Evolutionary conservation across 2,113 vertebrate genomes (phyloP).

Genomic region (Barnardius zonarius): DNA sequence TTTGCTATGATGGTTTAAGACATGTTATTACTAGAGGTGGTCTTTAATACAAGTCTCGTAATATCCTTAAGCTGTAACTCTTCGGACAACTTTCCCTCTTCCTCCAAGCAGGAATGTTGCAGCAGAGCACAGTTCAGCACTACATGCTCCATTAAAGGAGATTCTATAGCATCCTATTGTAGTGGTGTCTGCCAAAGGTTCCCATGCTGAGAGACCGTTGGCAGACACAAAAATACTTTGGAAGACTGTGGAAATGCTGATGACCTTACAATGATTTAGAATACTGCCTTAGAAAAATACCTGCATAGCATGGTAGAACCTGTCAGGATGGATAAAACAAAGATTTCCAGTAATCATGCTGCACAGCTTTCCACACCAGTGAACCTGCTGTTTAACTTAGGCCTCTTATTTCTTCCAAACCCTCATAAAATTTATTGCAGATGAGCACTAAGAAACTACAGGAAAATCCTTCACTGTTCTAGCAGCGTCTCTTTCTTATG

Average conservation of each 20-base stretch:
- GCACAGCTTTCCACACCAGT: slow-evolving; percentile 13
- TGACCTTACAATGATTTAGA: slow-evolving; percentile 24
- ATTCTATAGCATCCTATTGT: not conserved
- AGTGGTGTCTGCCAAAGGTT: not conserved
- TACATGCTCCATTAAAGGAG: not conserved
- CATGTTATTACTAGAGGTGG: not conserved
- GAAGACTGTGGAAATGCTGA: not conserved
- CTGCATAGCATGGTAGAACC: not conserved
- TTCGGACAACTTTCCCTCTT: not conserved
- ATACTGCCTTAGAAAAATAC: slow-evolving; percentile 8
- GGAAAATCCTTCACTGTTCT: not conserved
- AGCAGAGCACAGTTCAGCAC: not conserved
- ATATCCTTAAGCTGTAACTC: not conserved
- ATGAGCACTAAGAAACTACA: slow-evolving; percentile 1
- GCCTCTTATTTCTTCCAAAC: not conserved
- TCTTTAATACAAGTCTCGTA: not conserved
- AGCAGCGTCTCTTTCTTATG: not conserved
- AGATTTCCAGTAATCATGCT: not conserved
- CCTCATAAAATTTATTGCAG: slow-evolving; percentile 20
- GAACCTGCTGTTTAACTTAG: not conserved
- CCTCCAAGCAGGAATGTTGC: not conserved
- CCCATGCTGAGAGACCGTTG: not conserved
- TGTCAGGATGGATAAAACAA: slow-evolving; percentile 9
- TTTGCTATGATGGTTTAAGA: not conserved
- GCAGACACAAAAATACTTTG: not conserved